Base-by-base conservation (phyloP, 2,797 vertebrate species). In the Protonibea diacanthus region DNA sequence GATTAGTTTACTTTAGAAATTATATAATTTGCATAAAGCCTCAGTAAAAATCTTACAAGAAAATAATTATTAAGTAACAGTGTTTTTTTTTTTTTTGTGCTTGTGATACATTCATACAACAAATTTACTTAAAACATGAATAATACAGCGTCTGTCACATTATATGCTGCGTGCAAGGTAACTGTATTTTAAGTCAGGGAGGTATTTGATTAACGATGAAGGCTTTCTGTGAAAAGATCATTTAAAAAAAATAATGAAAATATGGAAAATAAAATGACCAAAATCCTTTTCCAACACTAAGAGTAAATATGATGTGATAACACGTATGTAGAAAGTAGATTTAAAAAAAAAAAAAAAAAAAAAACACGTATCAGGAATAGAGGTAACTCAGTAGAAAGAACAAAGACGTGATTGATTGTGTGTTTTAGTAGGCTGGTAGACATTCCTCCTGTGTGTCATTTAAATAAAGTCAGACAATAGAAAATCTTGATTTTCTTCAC, bases 121-220 rank as follows among this genome's bases (percentile, higher is more conserved):
- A 23, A 38, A 57, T 71, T 57, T 48, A 52, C 21, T 52, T 69
- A 21, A n/a, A 64, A 15, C 15, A 12, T 48, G 33, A 57, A 63
- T 44, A 42, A 53, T 78, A 65, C 57, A 29, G 6, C 25, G 55
- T 57, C 23, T 40, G 17, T 69, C 21, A 52, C 4, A 6, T 57
- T 18, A 8, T 58, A 49, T 51, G 52, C n/a, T 58, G 13, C 6
- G 42, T 76, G 56, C 51, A 27, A 25, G 42, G n/a, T 58, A 20
- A 51, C 33, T 53, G 45, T 63, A 67, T 72, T 72, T 66, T 0
- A 29, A 71, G 23, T 64, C 33, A 12, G 48, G 25, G 38, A 57
- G 17, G 42, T 58, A 64, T 77, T 81, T 79, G 64, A 66, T 82
- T 82, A 71, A 65, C 86, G 80, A 84, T 73, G 71, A 71, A 71